These are phyloP conservation scores for Perithous albicinctus DNA, from an alignment of 2,888 invertebrate genomes.

Conservation along the genomic window DNA sequence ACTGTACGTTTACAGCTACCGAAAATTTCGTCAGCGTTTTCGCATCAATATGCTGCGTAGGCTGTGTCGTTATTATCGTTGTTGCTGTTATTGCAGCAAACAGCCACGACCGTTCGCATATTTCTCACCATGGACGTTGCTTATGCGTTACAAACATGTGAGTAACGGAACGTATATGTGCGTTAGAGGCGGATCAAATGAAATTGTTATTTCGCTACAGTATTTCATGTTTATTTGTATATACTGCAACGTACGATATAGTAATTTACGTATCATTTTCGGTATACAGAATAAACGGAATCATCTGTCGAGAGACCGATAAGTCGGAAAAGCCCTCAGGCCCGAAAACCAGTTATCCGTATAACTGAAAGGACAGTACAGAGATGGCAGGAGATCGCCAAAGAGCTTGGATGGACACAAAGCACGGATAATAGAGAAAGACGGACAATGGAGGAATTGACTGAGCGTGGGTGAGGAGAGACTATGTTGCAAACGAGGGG, in stretches of 20 bases:
- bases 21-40: background rate
- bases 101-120: conserved; percentile 3
- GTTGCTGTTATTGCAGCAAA: background rate
- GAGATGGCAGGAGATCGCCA: conserved; percentile 3
- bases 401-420: conserved; percentile 15
- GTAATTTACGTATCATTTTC: background rate
- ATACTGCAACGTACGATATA: conserved; percentile 5
- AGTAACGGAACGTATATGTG: conserved; percentile 51
- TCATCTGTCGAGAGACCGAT: conserved; percentile 37
- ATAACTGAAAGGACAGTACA: conserved; percentile 1
- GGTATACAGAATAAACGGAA: conserved; percentile 2
- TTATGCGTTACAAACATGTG: conserved; percentile 53
- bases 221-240: background rate
- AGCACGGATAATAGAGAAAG: conserved; percentile 33
- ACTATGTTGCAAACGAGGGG: conserved; percentile 37
- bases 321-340: conserved; percentile 30
- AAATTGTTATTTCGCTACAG: conserved; percentile 56
- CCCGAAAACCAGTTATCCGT: conserved; percentile 20
- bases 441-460: conserved; percentile 37
- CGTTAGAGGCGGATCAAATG: too few species aligned
- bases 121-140: conserved; percentile 5
- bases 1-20: background rate
- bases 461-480: conserved; percentile 11
- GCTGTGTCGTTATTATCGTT: background rate
- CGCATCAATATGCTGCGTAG: background rate